Evolutionary conservation across 1,140 invertebrate species (phyloP), one percentile per base, ranked within the genome.

Genomic region (Plutomurus gul): DNA sequence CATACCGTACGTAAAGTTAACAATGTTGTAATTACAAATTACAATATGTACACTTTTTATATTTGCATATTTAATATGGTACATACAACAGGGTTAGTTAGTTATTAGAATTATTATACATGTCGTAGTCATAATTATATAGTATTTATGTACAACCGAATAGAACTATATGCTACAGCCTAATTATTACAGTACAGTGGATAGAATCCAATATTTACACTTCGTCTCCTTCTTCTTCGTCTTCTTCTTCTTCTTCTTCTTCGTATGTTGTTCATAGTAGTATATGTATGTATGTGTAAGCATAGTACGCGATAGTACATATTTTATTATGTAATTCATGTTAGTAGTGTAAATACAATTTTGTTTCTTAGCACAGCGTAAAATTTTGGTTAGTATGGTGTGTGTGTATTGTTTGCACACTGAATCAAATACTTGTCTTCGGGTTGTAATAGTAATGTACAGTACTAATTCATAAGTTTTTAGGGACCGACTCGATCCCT

Each of bases 361-460:
- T 16, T 47, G 18, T n/a, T n/a, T n/a, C n/a, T n/a, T 22, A 22
- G 1, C 3, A 8, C 13, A 25, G 8, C 37, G 37, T 39, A 39
- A 39, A n/a, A 39, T 51, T 51, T 51, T 25, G 20, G 18, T n/a
- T n/a, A n/a, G 43, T 47, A 47, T 47, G 13, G n/a, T 20, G 43
- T 7, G 8, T 47, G 43, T 47, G 20, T 47, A n/a, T n/a, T n/a
- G 20, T 51, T 51, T 51, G 25, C 20, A 22, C 25, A 51, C 20
- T 22, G 47, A 51, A 51, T 51, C 25, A 51, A 51, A 51, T 51
- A 51, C 47, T 51, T 51, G 47, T 51, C 47, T 51, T 51, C 47
- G 47, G 47, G 47, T 51, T 49, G 20, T 8, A 20, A 49, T 49
- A 51, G 47, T 51, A 51, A 18, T 22, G 37, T 51, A 51, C 47